phyloP scores from a whole-genome alignment of 2,113 vertebrate genomes.

The Chlorodrepanis virens region DNA sequence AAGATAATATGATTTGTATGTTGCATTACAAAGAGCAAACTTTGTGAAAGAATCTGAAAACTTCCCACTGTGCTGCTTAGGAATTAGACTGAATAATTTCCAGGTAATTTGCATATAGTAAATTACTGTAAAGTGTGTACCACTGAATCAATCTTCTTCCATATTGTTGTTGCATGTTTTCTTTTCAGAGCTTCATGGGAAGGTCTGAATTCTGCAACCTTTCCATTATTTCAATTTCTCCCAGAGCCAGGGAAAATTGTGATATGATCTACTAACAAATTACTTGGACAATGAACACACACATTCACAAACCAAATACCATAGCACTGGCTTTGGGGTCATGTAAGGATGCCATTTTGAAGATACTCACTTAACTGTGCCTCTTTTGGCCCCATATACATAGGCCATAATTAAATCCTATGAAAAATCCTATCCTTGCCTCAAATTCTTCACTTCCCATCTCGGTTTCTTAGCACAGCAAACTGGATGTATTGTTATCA shows the following conservation, averaged over 20 bases:
- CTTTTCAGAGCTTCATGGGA: neutral
- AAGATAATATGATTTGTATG: neutral
- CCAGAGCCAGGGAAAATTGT: neutral
- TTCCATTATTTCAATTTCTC: neutral
- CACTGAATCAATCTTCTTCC: neutral
- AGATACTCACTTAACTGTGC: neutral
- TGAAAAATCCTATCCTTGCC: neutral
- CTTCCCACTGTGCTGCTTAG: neutral
- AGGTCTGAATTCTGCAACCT: neutral
- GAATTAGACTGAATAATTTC: neutral
- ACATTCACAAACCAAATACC: neutral
- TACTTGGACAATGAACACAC: neutral
- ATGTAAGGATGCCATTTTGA: neutral
- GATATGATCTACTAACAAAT: neutral
- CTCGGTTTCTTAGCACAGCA: neutral
- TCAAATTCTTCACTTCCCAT: neutral
- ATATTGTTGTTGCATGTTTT: neutral
- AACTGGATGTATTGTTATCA: neutral
- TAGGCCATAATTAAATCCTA: neutral
- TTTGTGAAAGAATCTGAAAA: neutral
- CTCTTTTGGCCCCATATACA: neutral
- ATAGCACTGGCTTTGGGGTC: neutral
- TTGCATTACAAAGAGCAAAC: neutral
- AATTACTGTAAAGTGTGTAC: neutral
- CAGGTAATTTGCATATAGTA: neutral